These are phyloP conservation scores for Diarsia mendica DNA, from an alignment of 2,888 invertebrate species.

Conservation along the genomic window DNA sequence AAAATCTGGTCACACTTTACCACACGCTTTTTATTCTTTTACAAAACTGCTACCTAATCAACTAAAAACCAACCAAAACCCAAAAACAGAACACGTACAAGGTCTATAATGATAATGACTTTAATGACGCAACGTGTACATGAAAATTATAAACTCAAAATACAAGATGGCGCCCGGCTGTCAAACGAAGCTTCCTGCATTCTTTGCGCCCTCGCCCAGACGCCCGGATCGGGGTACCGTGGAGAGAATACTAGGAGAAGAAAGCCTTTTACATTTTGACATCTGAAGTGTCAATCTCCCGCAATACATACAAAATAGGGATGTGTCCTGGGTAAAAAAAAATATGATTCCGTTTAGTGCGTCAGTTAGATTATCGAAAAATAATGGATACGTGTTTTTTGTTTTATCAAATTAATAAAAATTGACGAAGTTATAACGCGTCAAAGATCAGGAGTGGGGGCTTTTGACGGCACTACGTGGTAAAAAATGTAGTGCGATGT, in stretches of 20 bases:
- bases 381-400: too few species aligned
- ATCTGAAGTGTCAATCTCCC: too few species aligned
- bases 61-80: conserved; percentile 1
- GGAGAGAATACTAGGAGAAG: not conserved
- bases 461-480: too few species aligned
- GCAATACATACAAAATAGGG: too few species aligned
- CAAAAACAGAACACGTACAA: conserved; percentile 36
- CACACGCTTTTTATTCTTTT: not conserved
- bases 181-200: conserved; percentile 86
- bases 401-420: too few species aligned
- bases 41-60: not conserved
- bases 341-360: too few species aligned
- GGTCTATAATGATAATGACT: conserved; percentile 56
- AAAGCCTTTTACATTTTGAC: conserved; percentile 8
- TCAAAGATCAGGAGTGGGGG: too few species aligned
- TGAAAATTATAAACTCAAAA: conserved; percentile 63
- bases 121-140: conserved; percentile 63
- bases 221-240: conserved; percentile 60
- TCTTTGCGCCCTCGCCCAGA: conserved; percentile 77
- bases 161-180: conserved; percentile 75
- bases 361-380: too few species aligned
- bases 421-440: too few species aligned
- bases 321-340: too few species aligned
- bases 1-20: not conserved
- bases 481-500: too few species aligned